Evolutionary conservation across 2,888 invertebrate species (phyloP).

Genomic region (Scelioninae gen. 1): DNA sequence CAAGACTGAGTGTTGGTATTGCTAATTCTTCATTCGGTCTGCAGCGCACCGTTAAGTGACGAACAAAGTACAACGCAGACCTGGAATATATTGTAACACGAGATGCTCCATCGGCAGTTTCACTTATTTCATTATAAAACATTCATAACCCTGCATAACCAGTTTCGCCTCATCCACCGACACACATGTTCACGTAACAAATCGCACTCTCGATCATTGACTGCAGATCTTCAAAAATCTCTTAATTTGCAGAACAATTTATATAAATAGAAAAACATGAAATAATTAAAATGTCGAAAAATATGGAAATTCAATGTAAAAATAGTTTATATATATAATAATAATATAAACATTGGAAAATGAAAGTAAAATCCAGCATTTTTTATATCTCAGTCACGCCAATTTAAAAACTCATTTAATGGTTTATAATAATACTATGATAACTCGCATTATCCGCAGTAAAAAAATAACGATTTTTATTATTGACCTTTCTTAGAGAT

Average conservation of each 20-base stretch:
- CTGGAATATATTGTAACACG: conserved; percentile 30
- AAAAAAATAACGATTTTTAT: no score
- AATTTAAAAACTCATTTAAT: no score
- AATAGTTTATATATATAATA: no score
- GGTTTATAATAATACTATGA: no score
- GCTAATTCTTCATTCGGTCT: conserved; percentile 22
- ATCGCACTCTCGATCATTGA: conserved; percentile 20
- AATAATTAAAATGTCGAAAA: no score
- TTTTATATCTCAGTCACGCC: no score
- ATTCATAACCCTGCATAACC: conserved; percentile 45
- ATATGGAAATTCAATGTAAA: no score
- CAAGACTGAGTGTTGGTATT: conserved; percentile 13
- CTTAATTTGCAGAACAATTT: not conserved
- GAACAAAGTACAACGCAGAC: conserved; percentile 1
- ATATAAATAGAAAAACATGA: not conserved
- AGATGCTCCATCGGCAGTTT: conserved; percentile 44
- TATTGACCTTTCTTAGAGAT: no score
- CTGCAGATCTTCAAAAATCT: conserved; percentile 6
- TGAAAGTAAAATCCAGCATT: no score
- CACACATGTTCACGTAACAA: conserved; percentile 36
- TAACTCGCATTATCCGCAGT: no score
- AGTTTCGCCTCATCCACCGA: conserved; percentile 34
- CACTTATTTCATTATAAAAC: conserved; percentile 45
- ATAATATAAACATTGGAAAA: no score
- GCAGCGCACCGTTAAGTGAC: conserved; percentile 34